Percentiles rank a stretch among this genome's conserved stretches.
Conservation (phyloP, 2,113 vertebrate species). For the Choloepus hoffmanni region DNA sequence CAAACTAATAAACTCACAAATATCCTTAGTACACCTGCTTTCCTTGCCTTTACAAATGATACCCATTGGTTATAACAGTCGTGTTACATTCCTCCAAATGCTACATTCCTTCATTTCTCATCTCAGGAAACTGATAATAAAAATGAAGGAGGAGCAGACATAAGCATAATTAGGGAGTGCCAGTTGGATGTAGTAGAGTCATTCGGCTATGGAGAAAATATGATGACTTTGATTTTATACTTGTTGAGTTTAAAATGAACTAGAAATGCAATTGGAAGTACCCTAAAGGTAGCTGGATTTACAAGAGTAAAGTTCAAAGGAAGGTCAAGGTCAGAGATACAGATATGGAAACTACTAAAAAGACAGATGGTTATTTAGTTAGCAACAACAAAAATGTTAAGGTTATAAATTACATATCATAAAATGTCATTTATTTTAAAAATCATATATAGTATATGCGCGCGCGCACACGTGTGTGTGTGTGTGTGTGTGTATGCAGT, state of each 20-base stretch:
- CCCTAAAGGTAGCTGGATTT: not conserved
- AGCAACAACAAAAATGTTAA: constrained; percentile 42
- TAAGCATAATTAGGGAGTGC: not conserved
- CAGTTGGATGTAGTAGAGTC: not conserved
- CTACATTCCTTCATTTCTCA: not conserved
- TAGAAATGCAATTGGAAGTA: constrained; percentile 8
- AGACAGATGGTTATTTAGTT: not conserved
- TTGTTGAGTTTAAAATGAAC: constrained; percentile 40
- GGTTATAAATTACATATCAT: not conserved
- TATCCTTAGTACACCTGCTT: not conserved
- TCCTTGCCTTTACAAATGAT: not conserved
- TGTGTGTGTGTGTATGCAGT: not conserved
- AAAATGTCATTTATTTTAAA: constrained; percentile 52
- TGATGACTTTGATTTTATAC: not conserved
- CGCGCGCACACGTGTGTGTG: too few relatives aligned
- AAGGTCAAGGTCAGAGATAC: constrained; percentile 19
- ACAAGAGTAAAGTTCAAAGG: not conserved
- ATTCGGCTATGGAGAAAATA: not conserved
- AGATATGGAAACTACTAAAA: not conserved
- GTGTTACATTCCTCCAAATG: not conserved
- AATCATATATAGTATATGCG: not conserved
- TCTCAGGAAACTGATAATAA: not conserved
- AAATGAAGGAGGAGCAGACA: not conserved
- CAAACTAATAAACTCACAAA: constrained; percentile 4
- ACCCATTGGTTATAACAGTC: not conserved